Evolutionary conservation across 2,888 invertebrate genomes (phyloP), one percentile per base, ranked within the genome.

Genomic region (Ochlodes sylvanus): DNA sequence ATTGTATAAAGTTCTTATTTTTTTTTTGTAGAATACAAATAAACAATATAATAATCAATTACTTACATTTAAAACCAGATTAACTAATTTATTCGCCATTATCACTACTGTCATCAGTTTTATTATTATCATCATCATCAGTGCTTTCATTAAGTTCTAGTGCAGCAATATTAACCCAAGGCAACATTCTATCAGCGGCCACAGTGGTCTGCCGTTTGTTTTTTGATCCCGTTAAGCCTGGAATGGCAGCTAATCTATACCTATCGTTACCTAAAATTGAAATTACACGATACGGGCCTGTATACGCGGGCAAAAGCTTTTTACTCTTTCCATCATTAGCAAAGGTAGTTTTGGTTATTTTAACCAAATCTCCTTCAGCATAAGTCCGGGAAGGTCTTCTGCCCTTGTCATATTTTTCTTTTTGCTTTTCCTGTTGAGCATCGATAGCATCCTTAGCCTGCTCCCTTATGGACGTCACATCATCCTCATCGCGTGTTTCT

Each of bases 261-360:
- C 63, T 56, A 41, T 76, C 75, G 12, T 73, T 75, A 7, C 69
- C 74, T 17, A 75, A 21, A 7, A 70, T 65, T 38, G 34, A 34
- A 9, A 41, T 14, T 1, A 77, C 71, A 2, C 68, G 55, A 60
- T 65, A 76, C 1, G 76, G 75, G 1, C 74, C 74, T 38, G 58
- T 60, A 50, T 70, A 75, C 0, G 69, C 21, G 0, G 75, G 73
- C 21, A 74, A 41, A 2, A 75, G 66, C 14, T 77, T 77, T 7
- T 62, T 75, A 52, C 75, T 77, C 17, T 76, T 69, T 0, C 77
- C 77, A 5, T 77, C 68, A 60, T 76, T 76, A 7, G 63, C 52
- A 55, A 72, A 75, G 14, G 34, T 32, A 1, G 47, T 57, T 63
- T 71, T 71, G 1, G 71, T 72, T 2, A 76, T 70, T 72, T 74